Percentiles rank a stretch among this genome's conserved stretches.
Evolutionary conservation across 2,888 invertebrate species (phyloP).

Genomic region (Microdon myrmicae): DNA sequence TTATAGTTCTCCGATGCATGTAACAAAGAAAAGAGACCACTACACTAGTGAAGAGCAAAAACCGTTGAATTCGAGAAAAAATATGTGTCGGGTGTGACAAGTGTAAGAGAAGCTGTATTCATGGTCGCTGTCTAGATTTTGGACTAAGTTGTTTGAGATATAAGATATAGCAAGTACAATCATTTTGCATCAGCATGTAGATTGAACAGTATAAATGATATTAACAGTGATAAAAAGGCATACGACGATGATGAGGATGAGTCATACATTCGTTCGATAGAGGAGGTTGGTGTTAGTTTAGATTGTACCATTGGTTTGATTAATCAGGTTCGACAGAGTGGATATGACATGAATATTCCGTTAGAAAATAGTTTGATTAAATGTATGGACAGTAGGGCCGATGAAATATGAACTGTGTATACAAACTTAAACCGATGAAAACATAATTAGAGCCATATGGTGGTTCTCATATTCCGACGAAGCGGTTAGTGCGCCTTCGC

Average conservation of each 20-base stretch:
- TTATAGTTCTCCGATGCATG: slow-evolving; percentile 6
- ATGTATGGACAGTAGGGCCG: slow-evolving; percentile 12
- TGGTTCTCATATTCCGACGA: slow-evolving; percentile 11
- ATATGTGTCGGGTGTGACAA: slow-evolving; percentile 6
- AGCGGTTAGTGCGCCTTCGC: slow-evolving; percentile 4
- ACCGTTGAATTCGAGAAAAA: background rate
- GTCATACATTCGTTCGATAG: slow-evolving; percentile 4
- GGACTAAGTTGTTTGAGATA: slow-evolving; percentile 8
- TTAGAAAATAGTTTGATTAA: slow-evolving; percentile 6
- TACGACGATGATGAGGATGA: slow-evolving; percentile 5
- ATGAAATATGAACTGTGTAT: slow-evolving; percentile 6
- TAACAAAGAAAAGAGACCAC: slow-evolving; percentile 20
- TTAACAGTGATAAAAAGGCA: background rate
- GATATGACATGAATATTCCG: slow-evolving; percentile 3
- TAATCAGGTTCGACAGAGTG: slow-evolving; percentile 9
- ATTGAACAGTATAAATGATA: slow-evolving; percentile 7
- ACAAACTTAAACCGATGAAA: slow-evolving; percentile 3
- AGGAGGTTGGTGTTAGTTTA: background rate
- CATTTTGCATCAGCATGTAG: slow-evolving; percentile 13
- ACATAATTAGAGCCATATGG: slow-evolving; percentile 3
- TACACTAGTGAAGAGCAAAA: background rate
- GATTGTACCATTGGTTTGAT: slow-evolving; percentile 13
- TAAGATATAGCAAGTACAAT: slow-evolving; percentile 6
- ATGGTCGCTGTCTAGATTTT: slow-evolving; percentile 12
- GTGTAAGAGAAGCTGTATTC: slow-evolving; percentile 9